phyloP scores from a whole-genome alignment of 1,140 invertebrate species.

The Vanessa tameamea region DNA sequence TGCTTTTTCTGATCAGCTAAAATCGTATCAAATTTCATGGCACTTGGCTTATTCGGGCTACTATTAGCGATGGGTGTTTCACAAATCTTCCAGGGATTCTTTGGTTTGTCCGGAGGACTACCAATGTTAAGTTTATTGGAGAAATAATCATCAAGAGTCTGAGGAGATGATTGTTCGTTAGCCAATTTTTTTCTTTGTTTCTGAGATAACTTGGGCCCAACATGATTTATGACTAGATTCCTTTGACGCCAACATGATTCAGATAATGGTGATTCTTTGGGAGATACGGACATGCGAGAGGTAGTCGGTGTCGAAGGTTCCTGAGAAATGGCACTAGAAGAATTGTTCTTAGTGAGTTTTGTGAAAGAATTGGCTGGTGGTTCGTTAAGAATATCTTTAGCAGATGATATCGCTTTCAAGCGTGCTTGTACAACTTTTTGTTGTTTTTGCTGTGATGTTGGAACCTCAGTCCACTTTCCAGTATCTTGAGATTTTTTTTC shows the following conservation, averaged over 20 bases:
- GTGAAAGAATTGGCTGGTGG: constrained; percentile 61
- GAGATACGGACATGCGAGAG: constrained; percentile 63
- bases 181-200: constrained; percentile 83
- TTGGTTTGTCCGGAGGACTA: constrained; percentile 62
- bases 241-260: constrained; percentile 45
- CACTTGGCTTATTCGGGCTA: constrained; percentile 55
- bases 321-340: constrained; percentile 51
- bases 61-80: constrained; percentile 54
- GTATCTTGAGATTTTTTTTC: constrained; percentile 55
- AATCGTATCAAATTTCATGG: constrained; percentile 80
- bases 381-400: constrained; percentile 74
- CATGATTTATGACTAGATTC: constrained; percentile 64
- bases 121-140: constrained; percentile 57
- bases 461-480: constrained; percentile 73
- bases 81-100: constrained; percentile 75
- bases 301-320: constrained; percentile 51
- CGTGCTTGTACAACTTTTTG: constrained; percentile 77
- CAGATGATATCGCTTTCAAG: constrained; percentile 75
- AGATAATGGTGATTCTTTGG: constrained; percentile 48
- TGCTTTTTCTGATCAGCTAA: constrained; percentile 83
- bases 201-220: constrained; percentile 82
- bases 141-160: constrained; percentile 62
- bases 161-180: constrained; percentile 46
- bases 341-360: constrained; percentile 67
- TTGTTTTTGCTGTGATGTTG: constrained; percentile 70